Evolutionary conservation across 2,797 vertebrate species (phyloP), one percentile per base, ranked within the genome.

Genomic region (Paedocypris micromegethes): DNA sequence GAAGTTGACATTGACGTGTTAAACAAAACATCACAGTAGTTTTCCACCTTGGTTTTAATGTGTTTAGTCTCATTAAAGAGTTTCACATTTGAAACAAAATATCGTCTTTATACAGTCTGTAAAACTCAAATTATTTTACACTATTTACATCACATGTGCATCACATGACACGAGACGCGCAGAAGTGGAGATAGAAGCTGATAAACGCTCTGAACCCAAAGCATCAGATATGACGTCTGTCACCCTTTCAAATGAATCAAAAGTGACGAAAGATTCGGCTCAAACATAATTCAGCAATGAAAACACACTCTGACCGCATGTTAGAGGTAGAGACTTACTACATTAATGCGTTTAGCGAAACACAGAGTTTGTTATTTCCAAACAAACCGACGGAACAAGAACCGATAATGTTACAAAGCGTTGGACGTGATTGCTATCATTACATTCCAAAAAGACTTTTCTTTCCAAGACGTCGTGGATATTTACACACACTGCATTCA

Each of bases 251-350:
- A 57, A 62, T 38, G 2, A 7, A 64, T 6, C 46, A 70, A 68
- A 51, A 45, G 54, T 70, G 57, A 57, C 46, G 44, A 9, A 8
- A 56, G 23, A 57, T 57, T 49, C 7, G 40, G 9, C 68, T 57
- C 45, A 55, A 52, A 70, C 51, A 55, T 48, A 23, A 23, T 1
- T 23, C 23, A 23, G 23, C 1, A 23, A 23, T 23, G 23, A 23
- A 23, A 23, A 23, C 23, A 52, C 38, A 6, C 54, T 43, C 52
- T 43, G 42, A 61, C 68, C 49, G 48, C 66, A 82, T 87, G 78
- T 82, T 89, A 89, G 89, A 92, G 90, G 91, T 91, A 91, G 90
- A 89, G 88, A 88, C 41, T 84, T 91, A 88, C 91, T 87, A 81
- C 89, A 88, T 87, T 88, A 91, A 89, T 88, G 88, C 87, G 79